Evolutionary conservation across 2,113 vertebrate species (phyloP).

Genomic region (Erythrocercus mccallii): DNA sequence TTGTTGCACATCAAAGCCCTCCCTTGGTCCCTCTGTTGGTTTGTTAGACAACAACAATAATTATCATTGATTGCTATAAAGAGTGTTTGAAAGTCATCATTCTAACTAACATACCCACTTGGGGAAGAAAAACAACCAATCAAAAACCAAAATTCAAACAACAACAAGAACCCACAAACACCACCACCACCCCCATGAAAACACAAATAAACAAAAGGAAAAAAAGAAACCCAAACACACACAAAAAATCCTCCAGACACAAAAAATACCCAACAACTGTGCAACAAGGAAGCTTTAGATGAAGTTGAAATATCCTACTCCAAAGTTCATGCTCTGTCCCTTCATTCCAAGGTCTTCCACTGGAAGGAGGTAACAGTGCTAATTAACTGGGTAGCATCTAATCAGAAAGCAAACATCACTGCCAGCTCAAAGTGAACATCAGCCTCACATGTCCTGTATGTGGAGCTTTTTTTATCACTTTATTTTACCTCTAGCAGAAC

Average conservation of each 20-base stretch:
- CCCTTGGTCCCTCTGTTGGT: not conserved
- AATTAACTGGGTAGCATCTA: not conserved
- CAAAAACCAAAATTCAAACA: not conserved
- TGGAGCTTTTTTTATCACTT: not conserved
- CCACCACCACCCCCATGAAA: rapidly evolving
- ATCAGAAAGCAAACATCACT: not conserved
- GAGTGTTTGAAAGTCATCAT: not conserved
- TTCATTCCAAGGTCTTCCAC: not conserved
- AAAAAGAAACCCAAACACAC: not conserved
- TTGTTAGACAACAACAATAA: not conserved
- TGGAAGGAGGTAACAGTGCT: not conserved
- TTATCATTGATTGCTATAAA: not conserved
- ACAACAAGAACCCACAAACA: not conserved
- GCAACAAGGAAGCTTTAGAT: not conserved
- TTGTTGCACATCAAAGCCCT: not conserved
- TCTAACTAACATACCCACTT: not conserved
- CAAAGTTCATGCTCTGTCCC: not conserved
- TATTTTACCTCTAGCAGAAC: not conserved
- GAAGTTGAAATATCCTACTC: not conserved
- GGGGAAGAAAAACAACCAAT: not conserved
- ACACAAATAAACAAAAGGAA: not conserved
- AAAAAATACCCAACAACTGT: not conserved
- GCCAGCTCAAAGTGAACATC: not conserved
- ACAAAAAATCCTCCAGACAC: not conserved
- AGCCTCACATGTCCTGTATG: not conserved